Evolutionary conservation across 2,888 invertebrate genomes (phyloP).

Genomic region (Drosophila multiciliata): DNA sequence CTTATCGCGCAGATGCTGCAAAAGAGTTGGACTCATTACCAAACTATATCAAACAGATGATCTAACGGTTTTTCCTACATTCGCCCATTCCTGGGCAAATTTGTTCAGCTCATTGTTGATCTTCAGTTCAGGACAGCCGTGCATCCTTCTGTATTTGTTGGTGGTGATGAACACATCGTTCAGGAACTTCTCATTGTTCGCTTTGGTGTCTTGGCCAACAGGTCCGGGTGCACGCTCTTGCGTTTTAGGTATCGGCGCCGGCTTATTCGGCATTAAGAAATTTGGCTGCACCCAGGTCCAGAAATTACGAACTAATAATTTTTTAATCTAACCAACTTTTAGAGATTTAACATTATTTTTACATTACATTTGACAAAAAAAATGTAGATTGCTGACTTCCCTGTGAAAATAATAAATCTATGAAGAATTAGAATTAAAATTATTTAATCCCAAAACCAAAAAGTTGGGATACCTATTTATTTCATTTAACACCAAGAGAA

Average conservation of each 20-base stretch:
- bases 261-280: slow-evolving; percentile 46
- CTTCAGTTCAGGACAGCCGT: slow-evolving; percentile 89
- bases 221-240: slow-evolving; percentile 61
- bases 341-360: not conserved
- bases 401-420: not conserved
- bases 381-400: not conserved
- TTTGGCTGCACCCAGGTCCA: slow-evolving; percentile 28
- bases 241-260: slow-evolving; percentile 61
- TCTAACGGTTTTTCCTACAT: slow-evolving; percentile 79
- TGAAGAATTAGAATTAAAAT: not conserved
- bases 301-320: slow-evolving; percentile 12
- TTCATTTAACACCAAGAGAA: not conserved
- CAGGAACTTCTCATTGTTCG: slow-evolving; percentile 62
- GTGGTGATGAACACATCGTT: slow-evolving; percentile 84
- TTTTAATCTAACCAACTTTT: slow-evolving; percentile 12
- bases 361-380: not conserved
- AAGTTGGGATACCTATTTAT: not conserved
- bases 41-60: not conserved
- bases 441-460: not conserved
- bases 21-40: not conserved
- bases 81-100: slow-evolving; percentile 91
- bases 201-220: slow-evolving; percentile 60
- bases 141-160: slow-evolving; percentile 89
- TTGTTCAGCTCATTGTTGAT: slow-evolving; percentile 88
- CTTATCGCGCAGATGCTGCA: slow-evolving; percentile 75